Evolutionary conservation across 2,888 invertebrate species (phyloP).

Genomic region (Mycogona germanica): DNA sequence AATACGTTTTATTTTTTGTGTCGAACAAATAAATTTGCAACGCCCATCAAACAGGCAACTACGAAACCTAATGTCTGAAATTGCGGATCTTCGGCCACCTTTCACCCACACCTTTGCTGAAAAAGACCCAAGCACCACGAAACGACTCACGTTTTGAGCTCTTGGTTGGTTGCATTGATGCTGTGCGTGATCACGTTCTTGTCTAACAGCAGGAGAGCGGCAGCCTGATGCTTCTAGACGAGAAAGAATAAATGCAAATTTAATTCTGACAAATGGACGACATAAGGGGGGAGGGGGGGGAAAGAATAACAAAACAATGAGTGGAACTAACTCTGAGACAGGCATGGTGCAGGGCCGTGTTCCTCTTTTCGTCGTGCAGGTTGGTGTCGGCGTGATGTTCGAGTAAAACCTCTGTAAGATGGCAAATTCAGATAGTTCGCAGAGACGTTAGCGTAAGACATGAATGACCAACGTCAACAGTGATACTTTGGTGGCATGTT

Average conservation of each 20-base stretch:
- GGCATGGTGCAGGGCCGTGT: constrained; percentile 49
- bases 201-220: constrained; percentile 44
- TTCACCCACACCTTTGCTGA: too few relatives aligned
- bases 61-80: too few relatives aligned
- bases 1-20: too few relatives aligned
- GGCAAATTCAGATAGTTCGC: background rate
- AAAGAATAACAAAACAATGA: too few relatives aligned
- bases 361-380: constrained; percentile 42
- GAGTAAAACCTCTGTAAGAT: constrained; percentile 41
- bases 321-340: constrained; percentile 42
- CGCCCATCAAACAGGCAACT: too few relatives aligned
- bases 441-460: background rate
- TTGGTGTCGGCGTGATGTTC: constrained; percentile 42
- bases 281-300: too few relatives aligned
- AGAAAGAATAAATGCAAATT: background rate
- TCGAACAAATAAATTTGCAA: too few relatives aligned
- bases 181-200: constrained; percentile 38
- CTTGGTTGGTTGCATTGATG: constrained; percentile 43
- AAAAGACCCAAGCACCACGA: background rate
- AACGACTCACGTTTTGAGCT: constrained; percentile 42
- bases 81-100: too few relatives aligned
- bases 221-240: constrained; percentile 39
- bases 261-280: background rate
- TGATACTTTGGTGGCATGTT: background rate
- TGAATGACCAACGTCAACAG: background rate